Conservation (phyloP, 2,888 invertebrate species). For the Hofmannophila pseudospretella region DNA sequence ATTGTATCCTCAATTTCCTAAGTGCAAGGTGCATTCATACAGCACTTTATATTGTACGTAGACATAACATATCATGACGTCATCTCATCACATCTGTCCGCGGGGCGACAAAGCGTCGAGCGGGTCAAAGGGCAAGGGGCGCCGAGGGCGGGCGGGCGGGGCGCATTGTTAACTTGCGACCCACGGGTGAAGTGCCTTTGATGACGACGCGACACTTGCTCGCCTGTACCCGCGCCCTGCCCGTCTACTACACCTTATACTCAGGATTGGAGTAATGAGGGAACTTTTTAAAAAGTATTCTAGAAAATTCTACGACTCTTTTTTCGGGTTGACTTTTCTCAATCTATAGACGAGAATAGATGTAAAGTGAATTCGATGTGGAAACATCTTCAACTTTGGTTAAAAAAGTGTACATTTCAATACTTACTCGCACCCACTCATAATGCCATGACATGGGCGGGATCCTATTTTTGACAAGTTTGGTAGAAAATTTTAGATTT, state of each 20-base stretch:
- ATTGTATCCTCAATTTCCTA: no score
- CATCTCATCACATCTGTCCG: slow-evolving; percentile 51
- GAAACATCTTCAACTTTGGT: no score
- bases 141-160: slow-evolving; percentile 23
- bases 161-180: slow-evolving; percentile 71
- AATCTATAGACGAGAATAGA: no score
- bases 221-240: slow-evolving; percentile 1
- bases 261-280: slow-evolving; percentile 10
- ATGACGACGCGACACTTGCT: slow-evolving; percentile 50
- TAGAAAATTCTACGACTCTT: slow-evolving; percentile 4
- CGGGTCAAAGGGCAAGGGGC: slow-evolving; percentile 63
- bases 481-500: no score
- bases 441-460: no score
- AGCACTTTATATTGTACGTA: slow-evolving; percentile 13
- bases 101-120: slow-evolving; percentile 62
- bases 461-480: no score
- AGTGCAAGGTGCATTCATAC: no score
- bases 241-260: slow-evolving; percentile 5
- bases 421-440: no score
- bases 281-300: slow-evolving; percentile 8
- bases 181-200: slow-evolving; percentile 65
- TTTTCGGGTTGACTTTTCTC: background rate
- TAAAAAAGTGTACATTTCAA: no score
- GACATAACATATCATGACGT: slow-evolving; percentile 48
- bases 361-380: no score